Conservation (phyloP, 2,888 invertebrate genomes). For the Pocota personata region DNA sequence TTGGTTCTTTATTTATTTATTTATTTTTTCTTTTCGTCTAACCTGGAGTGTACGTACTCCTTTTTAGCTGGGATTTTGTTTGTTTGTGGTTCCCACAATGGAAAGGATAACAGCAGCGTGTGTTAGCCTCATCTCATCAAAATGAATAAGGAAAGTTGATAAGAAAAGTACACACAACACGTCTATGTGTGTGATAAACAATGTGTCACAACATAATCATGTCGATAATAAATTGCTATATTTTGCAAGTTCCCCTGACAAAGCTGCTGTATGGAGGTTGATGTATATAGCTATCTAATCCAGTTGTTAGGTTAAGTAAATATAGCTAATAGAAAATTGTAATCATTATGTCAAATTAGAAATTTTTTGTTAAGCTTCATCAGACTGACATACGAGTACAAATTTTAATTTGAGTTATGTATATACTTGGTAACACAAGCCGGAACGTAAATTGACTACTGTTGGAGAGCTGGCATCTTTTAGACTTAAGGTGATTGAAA, state of each 20-base stretch:
- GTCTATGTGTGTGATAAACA: conserved; percentile 45
- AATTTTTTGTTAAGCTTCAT: too few species aligned
- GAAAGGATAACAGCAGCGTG: conserved; percentile 14
- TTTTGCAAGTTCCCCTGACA: conserved; percentile 31
- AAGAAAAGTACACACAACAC: conserved; percentile 54
- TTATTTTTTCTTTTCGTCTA: background rate
- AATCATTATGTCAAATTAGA: background rate
- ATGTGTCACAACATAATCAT: conserved; percentile 67
- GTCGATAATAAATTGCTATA: conserved; percentile 69
- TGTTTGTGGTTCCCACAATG: background rate
- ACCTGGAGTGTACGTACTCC: conserved; percentile 5
- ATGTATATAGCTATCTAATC: background rate
- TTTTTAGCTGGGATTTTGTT: conserved; percentile 17
- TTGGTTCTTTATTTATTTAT: conserved; percentile 1
- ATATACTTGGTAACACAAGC: too few species aligned
- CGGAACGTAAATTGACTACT: too few species aligned
- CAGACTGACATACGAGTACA: too few species aligned
- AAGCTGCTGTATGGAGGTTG: conserved; percentile 11
- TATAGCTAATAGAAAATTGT: background rate
- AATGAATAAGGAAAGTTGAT: conserved; percentile 35
- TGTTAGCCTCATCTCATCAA: conserved; percentile 16
- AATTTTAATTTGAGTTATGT: too few species aligned
- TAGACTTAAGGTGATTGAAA: too few species aligned
- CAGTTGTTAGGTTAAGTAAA: background rate
- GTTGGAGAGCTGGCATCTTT: too few species aligned